Percentiles rank a stretch among this genome's conserved stretches.
phyloP scores from a whole-genome alignment of 2,797 vertebrate species.

The Tokudaia tokunoshimensis region DNA sequence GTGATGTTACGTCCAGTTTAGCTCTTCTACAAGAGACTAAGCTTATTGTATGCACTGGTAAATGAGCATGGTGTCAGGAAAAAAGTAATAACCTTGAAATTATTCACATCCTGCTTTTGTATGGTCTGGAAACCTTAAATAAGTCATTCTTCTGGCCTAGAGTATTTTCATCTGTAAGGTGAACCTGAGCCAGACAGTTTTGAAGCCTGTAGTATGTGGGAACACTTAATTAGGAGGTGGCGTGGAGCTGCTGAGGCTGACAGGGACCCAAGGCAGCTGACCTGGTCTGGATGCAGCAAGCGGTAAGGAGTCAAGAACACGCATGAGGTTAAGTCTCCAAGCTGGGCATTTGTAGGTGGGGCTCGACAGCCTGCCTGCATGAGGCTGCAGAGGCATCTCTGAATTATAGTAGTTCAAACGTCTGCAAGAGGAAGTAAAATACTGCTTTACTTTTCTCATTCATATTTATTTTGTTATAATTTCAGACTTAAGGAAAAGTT shows the following conservation, averaged over 20 bases:
- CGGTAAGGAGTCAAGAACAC: neutral
- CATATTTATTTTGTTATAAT: constrained; percentile 3
- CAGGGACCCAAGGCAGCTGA: neutral
- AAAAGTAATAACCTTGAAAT: neutral
- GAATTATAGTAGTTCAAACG: neutral
- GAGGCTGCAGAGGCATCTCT: neutral
- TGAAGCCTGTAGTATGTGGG: neutral
- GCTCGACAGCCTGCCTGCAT: neutral
- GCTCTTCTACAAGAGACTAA: neutral
- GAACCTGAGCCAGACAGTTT: neutral
- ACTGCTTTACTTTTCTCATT: neutral
- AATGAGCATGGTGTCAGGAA: neutral
- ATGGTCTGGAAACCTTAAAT: neutral
- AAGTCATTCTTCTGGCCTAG: neutral
- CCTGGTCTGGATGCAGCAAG: neutral
- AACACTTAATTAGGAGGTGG: neutral
- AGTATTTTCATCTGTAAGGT: constrained; percentile 33
- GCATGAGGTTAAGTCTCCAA: neutral
- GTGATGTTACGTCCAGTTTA: neutral
- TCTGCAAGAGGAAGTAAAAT: neutral
- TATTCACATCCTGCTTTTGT: neutral
- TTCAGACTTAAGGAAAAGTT: constrained; percentile 24
- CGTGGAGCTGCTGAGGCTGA: neutral
- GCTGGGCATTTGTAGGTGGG: neutral
- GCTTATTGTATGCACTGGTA: neutral